phyloP scores from a whole-genome alignment of 1,140 invertebrate species.

The Gonioctena quinquepunctata region DNA sequence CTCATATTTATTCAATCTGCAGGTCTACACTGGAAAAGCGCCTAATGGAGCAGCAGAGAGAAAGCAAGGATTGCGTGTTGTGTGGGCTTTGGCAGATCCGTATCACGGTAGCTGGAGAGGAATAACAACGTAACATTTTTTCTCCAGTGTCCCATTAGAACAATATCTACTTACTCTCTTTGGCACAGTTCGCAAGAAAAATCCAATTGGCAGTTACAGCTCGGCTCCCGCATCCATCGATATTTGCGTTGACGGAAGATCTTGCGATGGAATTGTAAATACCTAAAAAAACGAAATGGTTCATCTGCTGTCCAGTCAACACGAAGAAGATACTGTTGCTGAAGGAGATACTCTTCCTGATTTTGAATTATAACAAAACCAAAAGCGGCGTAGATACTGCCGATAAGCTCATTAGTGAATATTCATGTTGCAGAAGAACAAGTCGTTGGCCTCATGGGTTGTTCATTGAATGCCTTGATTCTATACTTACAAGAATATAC shows the following conservation, averaged over 20 bases:
- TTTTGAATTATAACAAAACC: slow-evolving; percentile 36
- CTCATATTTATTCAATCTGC: slow-evolving; percentile 29
- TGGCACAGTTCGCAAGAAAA: slow-evolving; percentile 46
- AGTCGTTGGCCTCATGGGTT: slow-evolving; percentile 25
- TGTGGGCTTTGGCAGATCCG: not conserved
- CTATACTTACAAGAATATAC: slow-evolving; percentile 25
- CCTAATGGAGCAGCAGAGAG: no score
- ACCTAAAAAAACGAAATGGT: slow-evolving; percentile 40
- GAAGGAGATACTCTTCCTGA: slow-evolving; percentile 49
- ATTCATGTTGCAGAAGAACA: slow-evolving; percentile 15
- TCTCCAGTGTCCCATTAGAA: slow-evolving; percentile 29
- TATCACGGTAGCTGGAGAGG: slow-evolving; percentile 11
- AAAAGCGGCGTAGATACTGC: slow-evolving; percentile 31
- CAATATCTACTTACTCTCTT: slow-evolving; percentile 39
- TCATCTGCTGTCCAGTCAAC: slow-evolving; percentile 37
- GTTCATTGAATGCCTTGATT: slow-evolving; percentile 28
- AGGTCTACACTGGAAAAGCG: slow-evolving; percentile 37
- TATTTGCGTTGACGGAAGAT: slow-evolving; percentile 43
- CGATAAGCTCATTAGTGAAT: slow-evolving; percentile 18
- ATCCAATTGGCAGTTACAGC: slow-evolving; percentile 11
- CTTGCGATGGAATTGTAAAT: slow-evolving; percentile 38
- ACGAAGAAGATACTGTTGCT: slow-evolving; percentile 22
- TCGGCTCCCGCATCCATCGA: slow-evolving; percentile 22
- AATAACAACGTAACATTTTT: slow-evolving; percentile 28
- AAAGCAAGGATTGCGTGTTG: slow-evolving; percentile 24